These are phyloP conservation scores for Caenorhabditis plicata DNA, from an alignment of 2,888 invertebrate species.

Conservation along the genomic window DNA sequence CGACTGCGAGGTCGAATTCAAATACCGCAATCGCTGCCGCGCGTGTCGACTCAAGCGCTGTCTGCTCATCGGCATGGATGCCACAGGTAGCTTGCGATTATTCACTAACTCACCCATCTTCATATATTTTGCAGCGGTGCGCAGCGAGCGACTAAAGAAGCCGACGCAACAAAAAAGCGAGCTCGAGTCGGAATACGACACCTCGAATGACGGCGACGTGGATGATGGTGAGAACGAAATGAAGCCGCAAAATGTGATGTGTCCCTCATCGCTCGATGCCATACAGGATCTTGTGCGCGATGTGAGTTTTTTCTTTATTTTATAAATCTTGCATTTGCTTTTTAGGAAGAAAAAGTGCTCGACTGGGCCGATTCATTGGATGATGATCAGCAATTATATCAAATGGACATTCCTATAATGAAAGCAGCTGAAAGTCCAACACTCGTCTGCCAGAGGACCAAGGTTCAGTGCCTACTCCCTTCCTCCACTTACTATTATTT, in stretches of 20 bases:
- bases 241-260: background rate
- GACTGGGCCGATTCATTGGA: conserved; percentile 6
- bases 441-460: conserved; percentile 21
- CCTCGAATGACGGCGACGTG: no score
- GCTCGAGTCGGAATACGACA: conserved; percentile 9
- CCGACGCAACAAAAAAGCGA: background rate
- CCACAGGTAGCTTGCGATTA: conserved; percentile 7
- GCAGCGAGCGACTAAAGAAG: conserved; percentile 16
- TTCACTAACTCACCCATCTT: background rate
- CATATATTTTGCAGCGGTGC: conserved; percentile 16
- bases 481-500: background rate
- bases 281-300: conserved; percentile 8
- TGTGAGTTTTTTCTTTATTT: background rate
- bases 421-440: conserved; percentile 8
- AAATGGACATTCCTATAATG: conserved; percentile 15
- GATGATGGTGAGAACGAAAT: background rate
- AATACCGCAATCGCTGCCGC: conserved; percentile 36
- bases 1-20: conserved; percentile 28
- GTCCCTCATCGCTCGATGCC: conserved; percentile 7
- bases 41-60: conserved; percentile 32
- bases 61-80: conserved; percentile 31
- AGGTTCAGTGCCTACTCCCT: conserved; percentile 11
- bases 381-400: background rate
- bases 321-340: no score
- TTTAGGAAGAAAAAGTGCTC: conserved; percentile 11